These are phyloP conservation scores for Eubasilissa splendida DNA, from an alignment of 2,888 invertebrate genomes.

Conservation along the genomic window DNA sequence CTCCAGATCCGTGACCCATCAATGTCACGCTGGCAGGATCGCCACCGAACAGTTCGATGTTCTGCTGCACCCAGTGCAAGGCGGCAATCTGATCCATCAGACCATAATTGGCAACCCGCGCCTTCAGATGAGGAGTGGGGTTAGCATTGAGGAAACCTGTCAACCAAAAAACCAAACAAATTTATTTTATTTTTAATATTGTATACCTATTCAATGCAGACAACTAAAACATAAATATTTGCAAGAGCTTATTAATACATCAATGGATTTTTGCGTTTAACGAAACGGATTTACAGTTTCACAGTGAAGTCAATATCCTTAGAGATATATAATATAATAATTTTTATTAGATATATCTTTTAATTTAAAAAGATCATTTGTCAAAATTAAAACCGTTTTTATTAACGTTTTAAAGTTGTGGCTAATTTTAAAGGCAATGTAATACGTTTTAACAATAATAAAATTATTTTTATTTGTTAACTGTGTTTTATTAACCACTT, in stretches of 20 bases:
- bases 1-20: constrained; percentile 97
- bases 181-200: not conserved
- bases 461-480: no score
- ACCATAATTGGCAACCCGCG: constrained; percentile 95
- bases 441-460: no score
- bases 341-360: no score
- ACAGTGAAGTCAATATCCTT: no score
- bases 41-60: constrained; percentile 92
- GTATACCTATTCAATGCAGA: not conserved
- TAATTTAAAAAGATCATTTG: no score
- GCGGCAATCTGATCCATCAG: constrained; percentile 98
- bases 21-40: constrained; percentile 95
- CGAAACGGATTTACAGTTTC: no score
- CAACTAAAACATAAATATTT: not conserved
- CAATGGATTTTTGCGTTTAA: not conserved
- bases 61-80: constrained; percentile 96
- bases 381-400: no score
- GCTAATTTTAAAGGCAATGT: no score
- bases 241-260: not conserved
- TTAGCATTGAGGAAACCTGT: constrained; percentile 92
- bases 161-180: constrained; percentile 55
- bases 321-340: no score
- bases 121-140: constrained; percentile 87
- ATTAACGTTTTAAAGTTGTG: no score
- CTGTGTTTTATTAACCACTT: no score